Evolutionary conservation across 2,888 invertebrate genomes (phyloP).

Genomic region (Physocephala rufipes): DNA sequence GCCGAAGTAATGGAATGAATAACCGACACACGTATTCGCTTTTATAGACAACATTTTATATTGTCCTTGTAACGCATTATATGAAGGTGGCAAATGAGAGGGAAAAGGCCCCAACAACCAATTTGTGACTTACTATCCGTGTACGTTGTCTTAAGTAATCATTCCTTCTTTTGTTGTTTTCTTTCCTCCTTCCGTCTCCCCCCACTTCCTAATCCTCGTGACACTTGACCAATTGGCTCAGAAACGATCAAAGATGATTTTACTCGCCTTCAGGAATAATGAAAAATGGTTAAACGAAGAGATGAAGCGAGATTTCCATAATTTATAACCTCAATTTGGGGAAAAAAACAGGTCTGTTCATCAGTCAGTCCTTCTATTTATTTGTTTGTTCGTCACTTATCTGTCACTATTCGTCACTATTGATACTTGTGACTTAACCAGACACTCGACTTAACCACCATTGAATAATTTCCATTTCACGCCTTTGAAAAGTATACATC

Average conservation of each 20-base stretch:
- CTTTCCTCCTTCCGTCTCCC: too few relatives aligned
- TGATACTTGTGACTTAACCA: slow-evolving; percentile 42
- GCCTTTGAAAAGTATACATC: slow-evolving; percentile 48
- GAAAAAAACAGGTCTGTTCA: neutral
- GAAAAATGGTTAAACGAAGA: neutral
- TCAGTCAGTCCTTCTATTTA: neutral
- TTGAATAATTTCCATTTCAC: neutral
- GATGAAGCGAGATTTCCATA: slow-evolving; percentile 34
- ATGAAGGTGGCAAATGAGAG: slow-evolving; percentile 45
- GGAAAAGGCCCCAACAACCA: slow-evolving; percentile 27
- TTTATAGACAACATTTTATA: slow-evolving; percentile 39
- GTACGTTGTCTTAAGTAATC: neutral
- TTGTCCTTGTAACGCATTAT: slow-evolving; percentile 46
- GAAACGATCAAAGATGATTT: neutral
- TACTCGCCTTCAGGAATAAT: slow-evolving; percentile 14
- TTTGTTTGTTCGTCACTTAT: neutral
- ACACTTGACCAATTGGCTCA: slow-evolving; percentile 20
- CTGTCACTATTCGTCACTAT: neutral
- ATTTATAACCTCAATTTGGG: slow-evolving; percentile 37
- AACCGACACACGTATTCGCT: neutral
- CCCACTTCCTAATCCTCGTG: slow-evolving; percentile 21
- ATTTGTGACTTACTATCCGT: too few relatives aligned
- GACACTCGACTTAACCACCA: slow-evolving; percentile 54
- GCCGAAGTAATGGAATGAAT: neutral
- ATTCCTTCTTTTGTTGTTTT: too few relatives aligned